Evolutionary conservation across 2,888 invertebrate species (phyloP), one percentile per base, ranked within the genome.

Genomic region (Drosophila conformis): DNA sequence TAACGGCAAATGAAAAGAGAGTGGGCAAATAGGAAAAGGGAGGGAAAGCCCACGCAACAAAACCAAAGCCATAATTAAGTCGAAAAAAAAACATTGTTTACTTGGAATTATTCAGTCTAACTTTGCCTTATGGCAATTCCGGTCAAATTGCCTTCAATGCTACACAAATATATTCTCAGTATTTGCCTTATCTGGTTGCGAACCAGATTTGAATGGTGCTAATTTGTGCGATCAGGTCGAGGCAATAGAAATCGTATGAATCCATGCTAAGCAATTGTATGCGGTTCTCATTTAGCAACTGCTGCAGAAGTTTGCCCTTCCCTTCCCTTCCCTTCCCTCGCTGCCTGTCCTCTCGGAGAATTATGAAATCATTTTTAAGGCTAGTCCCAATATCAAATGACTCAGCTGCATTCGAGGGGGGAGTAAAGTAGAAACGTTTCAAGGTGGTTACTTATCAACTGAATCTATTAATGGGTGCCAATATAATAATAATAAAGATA

Each of bases 271-370:
- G 72, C 60, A 78, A 71, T 64, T 76, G 64, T 67, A 58, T 80
- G 81, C 38, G 58, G 81, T 66, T 61, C 77, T 66, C 74, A 72
- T 76, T 86, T 85, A 83, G 78, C 79, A 69, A 57, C 49, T 69
- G n/a, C n/a, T 31, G 18, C 31, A 31, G 25, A 40, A 11, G 2
- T 7, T 15, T n/a, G 2, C 15, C 31, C 38, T n/a, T 8, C 25
- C 8, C 31, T 6, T 7, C 25, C 8, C 31, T 6, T 7, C 21
- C n/a, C 1, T 15, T 27, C 7, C 15, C 31, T 31, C 1, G 0
- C 31, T 31, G 8, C 7, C 48, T 66, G 10, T 27, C 2, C 11
- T 48, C 33, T 10, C 11, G n/a, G 0, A 27, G 40, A 36, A 27
- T 35, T 48, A 53, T 40, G 54, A 60, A 74, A 60, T 35, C 29